Evolutionary conservation across 2,113 vertebrate species (phyloP).

Genomic region (Helogale parvula): DNA sequence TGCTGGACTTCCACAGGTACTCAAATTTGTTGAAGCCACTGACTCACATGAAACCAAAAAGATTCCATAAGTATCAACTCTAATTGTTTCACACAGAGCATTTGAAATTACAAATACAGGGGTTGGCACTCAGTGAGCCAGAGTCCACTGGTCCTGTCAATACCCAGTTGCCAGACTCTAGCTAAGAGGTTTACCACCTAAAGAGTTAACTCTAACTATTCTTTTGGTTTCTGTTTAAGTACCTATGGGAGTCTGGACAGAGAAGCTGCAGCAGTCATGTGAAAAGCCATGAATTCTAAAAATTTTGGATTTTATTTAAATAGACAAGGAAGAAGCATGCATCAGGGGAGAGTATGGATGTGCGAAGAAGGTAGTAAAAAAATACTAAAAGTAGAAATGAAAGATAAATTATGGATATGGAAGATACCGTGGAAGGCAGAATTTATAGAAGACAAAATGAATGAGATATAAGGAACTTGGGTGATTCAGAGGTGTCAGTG

Average conservation of each 20-base stretch:
- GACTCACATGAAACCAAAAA: neutral
- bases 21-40: neutral
- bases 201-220: neutral
- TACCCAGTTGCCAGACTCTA: neutral
- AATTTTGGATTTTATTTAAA: neutral
- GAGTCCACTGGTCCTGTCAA: neutral
- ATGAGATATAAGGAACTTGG: neutral
- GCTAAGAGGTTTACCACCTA: neutral
- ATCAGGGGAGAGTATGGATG: neutral
- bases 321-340: neutral
- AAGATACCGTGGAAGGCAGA: neutral
- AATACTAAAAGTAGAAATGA: neutral
- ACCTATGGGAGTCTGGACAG: neutral
- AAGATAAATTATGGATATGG: neutral
- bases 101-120: neutral
- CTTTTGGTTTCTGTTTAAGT: neutral
- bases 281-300: neutral
- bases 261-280: neutral
- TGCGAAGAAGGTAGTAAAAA: neutral
- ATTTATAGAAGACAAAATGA: neutral
- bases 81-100: neutral
- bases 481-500: neutral
- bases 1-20: neutral
- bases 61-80: neutral
- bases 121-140: neutral